Evolutionary conservation across 2,888 invertebrate species (phyloP), one percentile per base, ranked within the genome.

Genomic region (Opisthograptis luteolata): DNA sequence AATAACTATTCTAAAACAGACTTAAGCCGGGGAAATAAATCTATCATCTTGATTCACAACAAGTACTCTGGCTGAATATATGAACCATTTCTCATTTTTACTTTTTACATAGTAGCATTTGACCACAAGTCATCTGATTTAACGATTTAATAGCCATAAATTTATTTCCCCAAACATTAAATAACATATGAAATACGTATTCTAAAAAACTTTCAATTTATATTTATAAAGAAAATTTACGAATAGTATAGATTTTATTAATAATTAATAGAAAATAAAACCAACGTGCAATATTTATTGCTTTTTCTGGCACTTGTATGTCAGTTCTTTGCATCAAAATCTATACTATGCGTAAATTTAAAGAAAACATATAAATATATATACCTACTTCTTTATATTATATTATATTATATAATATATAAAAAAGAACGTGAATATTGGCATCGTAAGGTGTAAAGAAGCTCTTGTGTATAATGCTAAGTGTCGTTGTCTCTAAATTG

Each of bases 401-500:
- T n/a, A n/a, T n/a, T n/a, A n/a, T n/a, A n/a, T n/a, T n/a, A n/a
- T 41, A 12, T 15, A 51, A 45, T 36, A 14, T 34, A 24, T 24
- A 22, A 46, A 52, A 46, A 40, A 43, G n/a, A 31, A 49, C 41
- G 69, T 57, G 66, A 73, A 76, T 73, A 74, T 66, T 76, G 77
- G 70, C 68, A 62, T 67, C 47, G 66, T 66, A 60, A 70, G 51
- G 68, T 82, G 80, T 81, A 73, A 65, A 59, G 72, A 86, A 88
- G 89, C 87, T 88, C 87, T 87, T 78, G 84, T 84, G 80, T 78
- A 76, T 60, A 82, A 84, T 84, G 76, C 69, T n/a, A 73, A 64
- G 87, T 88, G 88, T 89, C 89, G 89, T 89, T 88, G 87, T 86
- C 87, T 87, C 87, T 86, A 82, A 64, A 70, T 80, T 71, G 69